phyloP scores from a whole-genome alignment of 2,113 vertebrate genomes.

The Charina bottae region DNA sequence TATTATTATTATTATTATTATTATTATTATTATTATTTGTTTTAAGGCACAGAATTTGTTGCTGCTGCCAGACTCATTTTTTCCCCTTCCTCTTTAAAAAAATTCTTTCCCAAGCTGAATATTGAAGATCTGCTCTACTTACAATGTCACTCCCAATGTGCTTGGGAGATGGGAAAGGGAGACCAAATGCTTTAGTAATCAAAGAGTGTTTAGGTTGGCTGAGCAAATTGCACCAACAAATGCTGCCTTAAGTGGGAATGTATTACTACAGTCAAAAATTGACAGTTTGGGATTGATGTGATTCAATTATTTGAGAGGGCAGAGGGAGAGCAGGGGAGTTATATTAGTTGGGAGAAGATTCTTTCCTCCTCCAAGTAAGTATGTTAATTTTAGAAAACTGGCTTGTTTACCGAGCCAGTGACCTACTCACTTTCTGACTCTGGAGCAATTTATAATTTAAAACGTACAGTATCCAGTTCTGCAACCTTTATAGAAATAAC shows the following conservation, averaged over 20 bases:
- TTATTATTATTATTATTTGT: neutral
- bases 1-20: too few relatives aligned
- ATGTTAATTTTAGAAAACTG: conserved; percentile 44
- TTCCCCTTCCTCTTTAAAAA: neutral
- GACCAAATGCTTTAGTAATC: neutral
- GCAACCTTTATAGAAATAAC: conserved; percentile 54
- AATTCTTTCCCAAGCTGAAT: conserved; percentile 9
- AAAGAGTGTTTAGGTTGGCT: conserved; percentile 15
- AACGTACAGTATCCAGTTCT: conserved; percentile 51
- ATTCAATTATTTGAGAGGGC: neutral
- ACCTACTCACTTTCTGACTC: conserved; percentile 59
- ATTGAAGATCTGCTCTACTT: neutral
- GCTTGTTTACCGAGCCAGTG: conserved; percentile 58
- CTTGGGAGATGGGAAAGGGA: conserved; percentile 1
- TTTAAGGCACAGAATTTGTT: conserved; percentile 22
- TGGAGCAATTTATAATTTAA: conserved; percentile 61
- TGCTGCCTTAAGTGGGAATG: conserved; percentile 21
- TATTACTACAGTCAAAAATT: conserved; percentile 40
- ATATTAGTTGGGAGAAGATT: neutral
- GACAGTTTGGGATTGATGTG: neutral
- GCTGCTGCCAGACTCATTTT: neutral
- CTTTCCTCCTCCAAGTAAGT: conserved; percentile 55
- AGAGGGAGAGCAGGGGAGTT: neutral
- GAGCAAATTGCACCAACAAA: conserved; percentile 10
- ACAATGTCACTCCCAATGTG: conserved; percentile 15